Evolutionary conservation across 2,797 vertebrate genomes (phyloP), one percentile per base, ranked within the genome.

Genomic region (Neomorphus geoffroyi): DNA sequence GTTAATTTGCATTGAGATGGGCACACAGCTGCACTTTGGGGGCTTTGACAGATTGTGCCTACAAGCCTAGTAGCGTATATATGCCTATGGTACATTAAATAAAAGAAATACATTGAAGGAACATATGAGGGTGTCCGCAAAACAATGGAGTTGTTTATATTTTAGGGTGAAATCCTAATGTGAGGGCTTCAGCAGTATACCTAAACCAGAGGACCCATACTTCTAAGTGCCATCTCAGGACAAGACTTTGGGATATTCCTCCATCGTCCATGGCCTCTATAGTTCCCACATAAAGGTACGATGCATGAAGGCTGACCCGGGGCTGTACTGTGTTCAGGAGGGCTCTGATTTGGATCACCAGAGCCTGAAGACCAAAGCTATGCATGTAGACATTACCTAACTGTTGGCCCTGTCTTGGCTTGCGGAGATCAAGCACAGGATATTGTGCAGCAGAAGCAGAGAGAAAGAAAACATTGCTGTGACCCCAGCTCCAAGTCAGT

Each of bases 191-290:
- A 75, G 6, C 30, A 22, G 24, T 27, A 5, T 18, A 18, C 46
- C 19, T 62, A 51, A 75, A 61, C 23, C 28, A 53, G 39, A 17
- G 64, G 45, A 54, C 17, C 18, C 35, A 32, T 3, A 1, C 24
- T 43, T 62, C 69, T 19, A 17, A 17, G 43, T 66, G 21, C 39
- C 22, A 7, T 22, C 50, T 56, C 37, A 56, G 51, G 71, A 53
- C 37, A 81, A 66, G 77, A 24, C 53, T n/a, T 33, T 6, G 24
- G 57, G 50, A 18, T 17, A 9, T 67, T 46, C 11, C 26, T 83
- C 12, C 7, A 1, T 22, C 7, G 60, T 48, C 66, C 14, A 5
- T 6, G 26, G 51, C 18, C 33, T 9, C 39, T 54, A 0, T 11
- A 32, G 12, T 23, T 75, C 51, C 43, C 27, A 24, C 7, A 2